Evolutionary conservation across 1,140 invertebrate species (phyloP).

Genomic region (Bombus superbus): DNA sequence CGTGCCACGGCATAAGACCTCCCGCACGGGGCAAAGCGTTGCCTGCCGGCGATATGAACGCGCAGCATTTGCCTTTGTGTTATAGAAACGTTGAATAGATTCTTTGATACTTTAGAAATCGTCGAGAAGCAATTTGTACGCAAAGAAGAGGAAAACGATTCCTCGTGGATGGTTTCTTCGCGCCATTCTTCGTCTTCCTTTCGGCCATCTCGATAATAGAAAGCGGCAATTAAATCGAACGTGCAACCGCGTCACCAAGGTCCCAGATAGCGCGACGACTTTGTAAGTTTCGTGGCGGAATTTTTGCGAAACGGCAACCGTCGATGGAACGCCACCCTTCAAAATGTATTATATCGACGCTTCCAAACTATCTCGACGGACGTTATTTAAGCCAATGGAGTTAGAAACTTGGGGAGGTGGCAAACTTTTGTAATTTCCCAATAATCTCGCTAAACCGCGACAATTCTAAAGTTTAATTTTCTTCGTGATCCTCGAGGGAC

Average conservation of each 20-base stretch:
- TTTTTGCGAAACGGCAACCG: not conserved
- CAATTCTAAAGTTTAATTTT: constrained; percentile 67
- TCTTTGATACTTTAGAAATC: constrained; percentile 34
- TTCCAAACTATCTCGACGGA: not conserved
- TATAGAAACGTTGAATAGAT: constrained; percentile 8
- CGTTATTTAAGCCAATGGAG: constrained; percentile 17
- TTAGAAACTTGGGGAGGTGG: constrained; percentile 1
- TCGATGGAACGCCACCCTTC: not conserved
- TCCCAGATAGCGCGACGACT: too few relatives aligned
- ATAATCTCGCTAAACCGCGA: constrained; percentile 64
- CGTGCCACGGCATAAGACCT: constrained; percentile 30
- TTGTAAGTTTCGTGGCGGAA: too few relatives aligned
- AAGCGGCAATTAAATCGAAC: not conserved
- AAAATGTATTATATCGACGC: not conserved
- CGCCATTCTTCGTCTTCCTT: not conserved
- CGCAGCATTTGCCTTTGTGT: constrained; percentile 10
- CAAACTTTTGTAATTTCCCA: constrained; percentile 62
- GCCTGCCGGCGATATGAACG: constrained; percentile 1
- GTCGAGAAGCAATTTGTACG: not conserved
- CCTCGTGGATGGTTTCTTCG: not conserved
- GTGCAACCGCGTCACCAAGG: not conserved
- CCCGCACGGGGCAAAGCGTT: not conserved
- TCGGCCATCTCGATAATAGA: not conserved
- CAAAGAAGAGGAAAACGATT: not conserved
- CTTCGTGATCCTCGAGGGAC: constrained; percentile 40